These are phyloP conservation scores for Rhopalosiphum padi DNA, from an alignment of 1,140 invertebrate genomes.

Conservation along the genomic window DNA sequence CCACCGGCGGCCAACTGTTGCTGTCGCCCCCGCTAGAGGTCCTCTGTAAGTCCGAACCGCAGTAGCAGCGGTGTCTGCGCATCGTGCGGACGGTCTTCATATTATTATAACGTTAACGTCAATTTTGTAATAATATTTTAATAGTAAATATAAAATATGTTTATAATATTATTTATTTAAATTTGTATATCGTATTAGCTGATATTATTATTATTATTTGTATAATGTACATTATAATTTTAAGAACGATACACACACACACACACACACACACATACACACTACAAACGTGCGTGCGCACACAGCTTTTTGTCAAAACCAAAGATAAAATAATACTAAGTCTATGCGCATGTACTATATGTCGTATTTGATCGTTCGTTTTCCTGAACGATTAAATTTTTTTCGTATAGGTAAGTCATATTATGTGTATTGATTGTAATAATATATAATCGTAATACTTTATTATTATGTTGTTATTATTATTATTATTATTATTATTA, in stretches of 20 bases:
- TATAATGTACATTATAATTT: not conserved
- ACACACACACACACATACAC: not conserved
- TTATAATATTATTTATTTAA: not conserved
- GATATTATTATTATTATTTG: slow-evolving; percentile 8
- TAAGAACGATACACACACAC: slow-evolving; percentile 1
- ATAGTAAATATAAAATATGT: not conserved
- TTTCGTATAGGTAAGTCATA: not conserved
- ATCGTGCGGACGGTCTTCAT: not conserved
- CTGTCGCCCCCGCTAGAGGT: slow-evolving; percentile 21
- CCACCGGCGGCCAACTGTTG: slow-evolving; percentile 5
- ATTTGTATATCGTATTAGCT: not conserved
- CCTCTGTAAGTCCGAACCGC: slow-evolving; percentile 44
- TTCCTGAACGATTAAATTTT: not conserved
- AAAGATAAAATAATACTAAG: slow-evolving; percentile 19
- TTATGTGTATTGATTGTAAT: not conserved
- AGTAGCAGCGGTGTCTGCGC: not conserved
- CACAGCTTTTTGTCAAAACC: slow-evolving; percentile 44
- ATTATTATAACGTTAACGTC: not conserved
- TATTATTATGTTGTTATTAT: not conserved
- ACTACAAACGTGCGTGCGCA: not conserved
- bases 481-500: not conserved
- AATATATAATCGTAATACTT: not conserved
- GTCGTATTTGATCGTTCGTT: not conserved
- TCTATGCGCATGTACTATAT: not conserved
- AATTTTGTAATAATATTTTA: not conserved